phyloP scores from a whole-genome alignment of 2,797 vertebrate species.

The Sparidentex hasta region DNA sequence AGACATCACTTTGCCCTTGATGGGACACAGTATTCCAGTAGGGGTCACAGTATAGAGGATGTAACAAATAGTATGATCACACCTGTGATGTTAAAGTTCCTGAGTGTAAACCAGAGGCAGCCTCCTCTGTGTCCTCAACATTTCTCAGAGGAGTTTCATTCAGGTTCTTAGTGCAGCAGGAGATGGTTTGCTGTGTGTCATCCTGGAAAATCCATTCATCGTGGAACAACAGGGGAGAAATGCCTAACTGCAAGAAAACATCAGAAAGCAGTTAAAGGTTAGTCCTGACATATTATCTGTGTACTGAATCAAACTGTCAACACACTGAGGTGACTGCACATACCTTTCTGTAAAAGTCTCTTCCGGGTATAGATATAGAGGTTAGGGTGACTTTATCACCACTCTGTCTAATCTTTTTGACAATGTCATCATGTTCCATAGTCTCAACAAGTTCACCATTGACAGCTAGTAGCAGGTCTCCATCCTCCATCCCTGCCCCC shows the following conservation, averaged over 20 bases:
- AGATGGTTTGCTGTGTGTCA: background rate
- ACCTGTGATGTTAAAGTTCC: conserved; percentile 79
- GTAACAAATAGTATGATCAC: background rate
- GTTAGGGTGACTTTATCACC: conserved; percentile 85
- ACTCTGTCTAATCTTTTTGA: conserved; percentile 85
- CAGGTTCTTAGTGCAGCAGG: background rate
- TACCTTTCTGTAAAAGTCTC: conserved; percentile 90
- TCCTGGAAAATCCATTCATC: conserved; percentile 46
- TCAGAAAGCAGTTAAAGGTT: background rate
- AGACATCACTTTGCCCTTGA: too few relatives aligned
- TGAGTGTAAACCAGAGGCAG: conserved; percentile 60
- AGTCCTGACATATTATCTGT: background rate
- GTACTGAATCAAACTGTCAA: background rate
- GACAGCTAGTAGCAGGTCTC: conserved; percentile 92
- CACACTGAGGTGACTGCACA: background rate
- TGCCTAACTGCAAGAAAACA: conserved; percentile 72
- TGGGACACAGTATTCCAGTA: background rate
- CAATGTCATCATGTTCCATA: conserved; percentile 89
- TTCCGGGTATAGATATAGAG: conserved; percentile 86
- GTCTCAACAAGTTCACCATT: conserved; percentile 90
- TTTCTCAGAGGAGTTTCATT: conserved; percentile 9
- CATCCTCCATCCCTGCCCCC: conserved; percentile 90
- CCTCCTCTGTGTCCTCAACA: conserved; percentile 53
- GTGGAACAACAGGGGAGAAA: conserved; percentile 84
- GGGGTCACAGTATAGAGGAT: background rate